phyloP scores from a whole-genome alignment of 2,888 invertebrate genomes.

The Eilema caniola region DNA sequence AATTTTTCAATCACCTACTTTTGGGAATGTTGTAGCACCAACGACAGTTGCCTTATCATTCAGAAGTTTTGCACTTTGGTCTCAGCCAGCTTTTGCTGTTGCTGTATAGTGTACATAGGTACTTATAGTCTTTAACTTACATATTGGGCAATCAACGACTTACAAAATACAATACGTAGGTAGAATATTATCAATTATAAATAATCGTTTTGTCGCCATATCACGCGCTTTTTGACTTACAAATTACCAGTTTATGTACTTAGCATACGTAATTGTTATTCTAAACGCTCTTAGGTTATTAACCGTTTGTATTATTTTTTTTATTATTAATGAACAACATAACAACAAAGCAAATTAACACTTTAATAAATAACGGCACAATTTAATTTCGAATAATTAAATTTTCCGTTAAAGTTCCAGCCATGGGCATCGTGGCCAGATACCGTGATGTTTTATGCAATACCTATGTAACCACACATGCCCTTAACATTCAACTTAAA shows the following conservation, averaged over 20 bases:
- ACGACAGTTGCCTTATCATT: too few species aligned
- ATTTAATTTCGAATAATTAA: slow-evolving; percentile 1
- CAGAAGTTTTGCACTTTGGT: too few species aligned
- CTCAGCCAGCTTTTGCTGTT: too few species aligned
- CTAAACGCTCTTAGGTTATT: neutral
- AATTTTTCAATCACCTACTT: too few species aligned
- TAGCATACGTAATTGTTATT: neutral
- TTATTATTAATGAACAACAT: neutral
- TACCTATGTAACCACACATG: neutral
- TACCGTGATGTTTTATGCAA: neutral
- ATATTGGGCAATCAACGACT: neutral
- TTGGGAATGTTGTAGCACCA: too few species aligned
- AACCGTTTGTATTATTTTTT: neutral
- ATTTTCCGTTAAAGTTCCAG: neutral
- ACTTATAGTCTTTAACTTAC: too few species aligned
- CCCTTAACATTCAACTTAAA: neutral
- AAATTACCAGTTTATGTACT: slow-evolving; percentile 12
- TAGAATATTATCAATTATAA: slow-evolving; percentile 4
- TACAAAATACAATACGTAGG: neutral
- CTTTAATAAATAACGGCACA: neutral
- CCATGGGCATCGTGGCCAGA: neutral
- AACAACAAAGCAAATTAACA: slow-evolving; percentile 1
- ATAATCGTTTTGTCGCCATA: slow-evolving; percentile 11
- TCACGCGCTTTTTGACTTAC: slow-evolving; percentile 13
- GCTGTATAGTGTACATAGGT: too few species aligned